Conservation (phyloP, 1,140 invertebrate species). For the Orchesella cincta region DNA sequence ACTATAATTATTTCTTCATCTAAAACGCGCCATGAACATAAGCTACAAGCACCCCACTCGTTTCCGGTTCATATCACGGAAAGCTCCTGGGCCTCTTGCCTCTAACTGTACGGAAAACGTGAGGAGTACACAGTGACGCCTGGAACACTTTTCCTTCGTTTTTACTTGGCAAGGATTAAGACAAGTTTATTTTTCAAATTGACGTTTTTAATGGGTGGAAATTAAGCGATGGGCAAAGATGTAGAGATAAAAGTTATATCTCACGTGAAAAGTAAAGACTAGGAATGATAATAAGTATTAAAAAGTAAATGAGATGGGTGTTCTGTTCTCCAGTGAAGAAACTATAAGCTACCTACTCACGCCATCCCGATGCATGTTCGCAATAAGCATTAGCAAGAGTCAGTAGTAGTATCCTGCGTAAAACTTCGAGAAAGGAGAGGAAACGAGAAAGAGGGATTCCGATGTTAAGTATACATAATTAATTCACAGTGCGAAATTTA, state of each 20-base stretch:
- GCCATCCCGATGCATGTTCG: too few relatives aligned
- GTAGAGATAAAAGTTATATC: conserved; percentile 1
- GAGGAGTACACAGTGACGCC: too few relatives aligned
- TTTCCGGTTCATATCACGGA: neutral
- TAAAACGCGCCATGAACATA: neutral
- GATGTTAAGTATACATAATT: conserved; percentile 11
- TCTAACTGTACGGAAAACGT: neutral
- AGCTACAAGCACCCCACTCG: neutral
- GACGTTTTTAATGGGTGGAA: conserved; percentile 1
- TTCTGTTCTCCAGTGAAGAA: too few relatives aligned
- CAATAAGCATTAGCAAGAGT: too few relatives aligned
- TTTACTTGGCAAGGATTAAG: conserved; percentile 14
- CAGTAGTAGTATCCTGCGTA: too few relatives aligned
- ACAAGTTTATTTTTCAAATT: conserved; percentile 29
- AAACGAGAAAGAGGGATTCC: neutral
- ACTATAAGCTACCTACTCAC: too few relatives aligned
- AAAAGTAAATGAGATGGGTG: neutral
- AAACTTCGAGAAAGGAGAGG: neutral
- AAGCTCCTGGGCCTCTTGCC: neutral
- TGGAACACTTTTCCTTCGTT: too few relatives aligned
- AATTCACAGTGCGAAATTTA: conserved; percentile 10
- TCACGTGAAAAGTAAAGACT: neutral
- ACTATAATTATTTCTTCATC: neutral
- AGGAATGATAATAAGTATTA: too few relatives aligned
- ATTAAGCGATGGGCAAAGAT: conserved; percentile 24